Percentiles rank a stretch among this genome's conserved stretches.
phyloP scores from a whole-genome alignment of 2,888 invertebrate genomes.

The Lingula anatina region DNA sequence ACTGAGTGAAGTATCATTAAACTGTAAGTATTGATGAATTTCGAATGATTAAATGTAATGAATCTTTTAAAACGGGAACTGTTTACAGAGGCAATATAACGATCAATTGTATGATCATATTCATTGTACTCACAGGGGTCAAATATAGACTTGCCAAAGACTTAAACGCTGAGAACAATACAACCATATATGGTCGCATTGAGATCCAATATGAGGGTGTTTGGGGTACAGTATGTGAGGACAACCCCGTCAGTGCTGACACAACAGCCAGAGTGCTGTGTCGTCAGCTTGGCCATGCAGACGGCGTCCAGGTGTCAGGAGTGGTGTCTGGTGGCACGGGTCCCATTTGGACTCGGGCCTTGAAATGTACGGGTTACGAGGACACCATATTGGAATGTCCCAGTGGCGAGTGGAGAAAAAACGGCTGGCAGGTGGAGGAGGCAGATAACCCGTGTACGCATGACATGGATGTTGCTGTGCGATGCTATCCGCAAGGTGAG shows the following conservation, averaged over 20 bases:
- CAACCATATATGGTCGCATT: conserved; percentile 24
- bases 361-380: conserved; percentile 54
- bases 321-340: conserved; percentile 9
- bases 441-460: no score
- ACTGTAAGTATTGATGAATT: no score
- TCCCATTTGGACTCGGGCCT: conserved; percentile 32
- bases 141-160: no score
- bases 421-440: conserved; percentile 8
- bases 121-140: no score
- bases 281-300: conserved; percentile 26
- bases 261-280: conserved; percentile 27
- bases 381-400: conserved; percentile 21
- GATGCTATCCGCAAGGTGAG: no score
- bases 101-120: no score
- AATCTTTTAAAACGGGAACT: no score
- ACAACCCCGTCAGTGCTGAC: conserved; percentile 22
- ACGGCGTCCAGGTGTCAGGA: conserved; percentile 26
- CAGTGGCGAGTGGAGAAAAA: conserved; percentile 14
- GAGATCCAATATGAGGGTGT: conserved; percentile 21
- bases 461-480: no score
- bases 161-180: no score
- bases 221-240: conserved; percentile 28
- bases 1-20: no score
- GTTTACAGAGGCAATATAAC: no score
- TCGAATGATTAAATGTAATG: no score